Evolutionary conservation across 2,797 vertebrate genomes (phyloP).

Genomic region (Rhinatrema bivittatum): DNA sequence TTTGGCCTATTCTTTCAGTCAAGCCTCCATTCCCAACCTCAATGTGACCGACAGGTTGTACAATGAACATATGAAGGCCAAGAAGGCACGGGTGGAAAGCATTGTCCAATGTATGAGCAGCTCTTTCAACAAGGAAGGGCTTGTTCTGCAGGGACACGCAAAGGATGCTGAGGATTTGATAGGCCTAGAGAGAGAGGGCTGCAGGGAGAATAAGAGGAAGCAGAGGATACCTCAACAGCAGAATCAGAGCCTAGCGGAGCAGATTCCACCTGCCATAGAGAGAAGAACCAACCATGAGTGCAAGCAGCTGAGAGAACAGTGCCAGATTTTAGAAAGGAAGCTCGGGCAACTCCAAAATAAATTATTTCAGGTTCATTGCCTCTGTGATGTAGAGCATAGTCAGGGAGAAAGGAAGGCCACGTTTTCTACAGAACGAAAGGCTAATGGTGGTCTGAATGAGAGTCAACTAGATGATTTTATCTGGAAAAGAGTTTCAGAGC

Average conservation of each 20-base stretch:
- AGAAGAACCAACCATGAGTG: slow-evolving; percentile 59
- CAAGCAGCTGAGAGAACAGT: slow-evolving; percentile 75
- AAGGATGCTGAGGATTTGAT: not conserved
- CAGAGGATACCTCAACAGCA: slow-evolving; percentile 71
- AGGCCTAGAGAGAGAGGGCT: slow-evolving; percentile 20
- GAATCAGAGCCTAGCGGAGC: slow-evolving; percentile 29
- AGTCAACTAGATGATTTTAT: slow-evolving; percentile 23
- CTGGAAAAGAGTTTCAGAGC: slow-evolving; percentile 15
- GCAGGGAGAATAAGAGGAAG: slow-evolving; percentile 76
- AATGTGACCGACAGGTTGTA: slow-evolving; percentile 51
- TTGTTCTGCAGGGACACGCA: slow-evolving; percentile 6
- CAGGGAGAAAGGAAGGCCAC: not conserved
- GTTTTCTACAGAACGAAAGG: not conserved
- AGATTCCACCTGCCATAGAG: slow-evolving; percentile 4
- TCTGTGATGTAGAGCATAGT: slow-evolving; percentile 26
- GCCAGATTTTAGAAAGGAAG: slow-evolving; percentile 77
- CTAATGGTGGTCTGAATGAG: not conserved
- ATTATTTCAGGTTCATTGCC: slow-evolving; percentile 64
- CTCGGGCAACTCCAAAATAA: slow-evolving; percentile 75
- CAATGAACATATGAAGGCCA: slow-evolving; percentile 71
- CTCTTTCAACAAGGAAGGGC: slow-evolving; percentile 48
- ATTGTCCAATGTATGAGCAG: slow-evolving; percentile 80
- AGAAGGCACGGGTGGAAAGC: slow-evolving; percentile 86
- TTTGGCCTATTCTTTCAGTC: slow-evolving; percentile 35
- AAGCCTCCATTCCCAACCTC: slow-evolving; percentile 29